Evolutionary conservation across 2,888 invertebrate genomes (phyloP), one percentile per base, ranked within the genome.

Genomic region (Pseudeuparius sepicola): DNA sequence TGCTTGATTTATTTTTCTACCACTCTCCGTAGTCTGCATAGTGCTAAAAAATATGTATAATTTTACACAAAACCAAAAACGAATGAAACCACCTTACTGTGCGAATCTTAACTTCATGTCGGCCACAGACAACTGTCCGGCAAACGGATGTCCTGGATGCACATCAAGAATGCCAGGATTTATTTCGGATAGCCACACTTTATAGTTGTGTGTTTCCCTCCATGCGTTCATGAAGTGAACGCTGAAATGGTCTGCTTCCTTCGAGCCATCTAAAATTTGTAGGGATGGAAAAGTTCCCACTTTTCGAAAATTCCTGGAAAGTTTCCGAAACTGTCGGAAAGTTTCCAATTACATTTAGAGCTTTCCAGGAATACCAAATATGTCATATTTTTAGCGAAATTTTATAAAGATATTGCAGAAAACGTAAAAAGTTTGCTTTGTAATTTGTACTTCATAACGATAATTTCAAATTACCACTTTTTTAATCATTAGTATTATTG

Each of bases 21-120:
- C 93, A 47, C 90, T 80, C 61, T 94, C 94, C 20, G 89, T 86
- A 53, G 82, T 89, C 51, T 92, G 89, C 83, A 94, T 89, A 12
- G 90, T 88, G 56, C 93, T 93, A 55, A 20, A 41, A 42, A 39
- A 36, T n/a, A n/a, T n/a, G n/a, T n/a, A n/a, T n/a, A n/a, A n/a
- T n/a, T 24, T 23, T 34, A 71, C 81, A 27, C 15, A 24, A 26
- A 7, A 10, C 11, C 26, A 26, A 14, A n/a, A 13, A 41, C 10
- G 9, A 18, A 27, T 14, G 17, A 10, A 31, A 24, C n/a, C n/a
- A n/a, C 6, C 83, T 77, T 68, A 90, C 89, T 90, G 89, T n/a
- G 89, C 75, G 43, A 90, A 68, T 54, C 86, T 75, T 3, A 90
- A 64, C 59, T 88, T 90, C 82, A 97, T 89, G 62, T 97, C 97